Evolutionary conservation across 2,113 vertebrate species (phyloP).

Genomic region (Eupsittula cactorum): DNA sequence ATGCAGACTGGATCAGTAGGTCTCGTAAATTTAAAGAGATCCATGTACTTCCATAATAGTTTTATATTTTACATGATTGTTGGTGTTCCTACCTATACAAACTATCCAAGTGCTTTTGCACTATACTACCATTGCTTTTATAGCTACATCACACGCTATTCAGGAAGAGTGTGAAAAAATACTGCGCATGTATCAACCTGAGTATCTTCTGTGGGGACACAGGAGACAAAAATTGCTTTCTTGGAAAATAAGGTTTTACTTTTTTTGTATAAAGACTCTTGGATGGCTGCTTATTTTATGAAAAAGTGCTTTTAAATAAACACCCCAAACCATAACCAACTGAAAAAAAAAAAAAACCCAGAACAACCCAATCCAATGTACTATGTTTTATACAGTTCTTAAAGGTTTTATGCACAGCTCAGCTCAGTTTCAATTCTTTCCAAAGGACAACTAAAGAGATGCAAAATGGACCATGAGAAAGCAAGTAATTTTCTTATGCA

Average conservation of each 20-base stretch:
- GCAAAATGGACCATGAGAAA: not conserved
- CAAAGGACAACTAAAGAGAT: not conserved
- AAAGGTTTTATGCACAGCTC: not conserved
- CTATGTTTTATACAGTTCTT: not conserved
- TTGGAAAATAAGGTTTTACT: not conserved
- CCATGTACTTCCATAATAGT: not conserved
- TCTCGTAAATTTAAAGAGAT: not conserved
- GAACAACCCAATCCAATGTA: not conserved
- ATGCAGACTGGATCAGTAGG: not conserved
- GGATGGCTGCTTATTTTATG: not conserved
- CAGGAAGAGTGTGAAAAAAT: not conserved
- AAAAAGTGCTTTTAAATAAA: not conserved
- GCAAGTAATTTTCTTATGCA: not conserved
- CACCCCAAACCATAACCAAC: not conserved
- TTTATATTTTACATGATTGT: not conserved
- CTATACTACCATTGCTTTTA: not conserved
- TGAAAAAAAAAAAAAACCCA: not conserved
- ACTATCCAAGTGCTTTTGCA: not conserved
- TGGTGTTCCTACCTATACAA: not conserved
- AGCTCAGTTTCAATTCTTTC: not conserved
- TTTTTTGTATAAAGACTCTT: not conserved
- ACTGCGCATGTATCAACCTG: not conserved
- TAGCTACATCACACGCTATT: not conserved
- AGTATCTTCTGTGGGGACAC: not conserved
- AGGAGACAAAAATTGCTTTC: not conserved